Conservation (phyloP, 2,113 vertebrate genomes). For the Anseranas semipalmata region DNA sequence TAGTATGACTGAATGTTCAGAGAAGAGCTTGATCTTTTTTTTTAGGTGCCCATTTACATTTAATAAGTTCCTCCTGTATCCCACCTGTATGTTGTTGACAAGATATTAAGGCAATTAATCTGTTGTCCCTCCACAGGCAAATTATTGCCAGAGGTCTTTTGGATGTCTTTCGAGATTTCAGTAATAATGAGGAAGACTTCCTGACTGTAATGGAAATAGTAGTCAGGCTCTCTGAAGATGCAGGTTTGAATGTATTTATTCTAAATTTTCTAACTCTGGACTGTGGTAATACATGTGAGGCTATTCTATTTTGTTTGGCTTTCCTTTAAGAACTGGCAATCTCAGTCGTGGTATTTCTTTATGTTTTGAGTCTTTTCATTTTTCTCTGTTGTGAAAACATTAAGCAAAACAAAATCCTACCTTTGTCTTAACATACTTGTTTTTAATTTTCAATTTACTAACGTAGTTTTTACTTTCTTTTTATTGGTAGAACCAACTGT, state of each 20-base stretch:
- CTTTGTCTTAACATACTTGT: background rate
- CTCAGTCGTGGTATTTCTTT: background rate
- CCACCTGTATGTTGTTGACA: background rate
- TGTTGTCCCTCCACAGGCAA: slow-evolving; percentile 74
- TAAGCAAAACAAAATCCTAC: background rate
- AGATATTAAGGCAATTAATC: background rate
- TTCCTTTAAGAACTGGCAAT: background rate
- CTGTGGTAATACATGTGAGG: background rate
- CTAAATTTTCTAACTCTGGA: background rate
- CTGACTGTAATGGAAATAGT: slow-evolving; percentile 88
- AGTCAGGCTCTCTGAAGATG: slow-evolving; percentile 89
- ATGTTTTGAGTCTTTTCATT: background rate
- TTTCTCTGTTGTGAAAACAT: background rate
- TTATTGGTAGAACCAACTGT: slow-evolving; percentile 86
- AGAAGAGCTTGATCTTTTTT: background rate
- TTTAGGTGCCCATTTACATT: background rate
- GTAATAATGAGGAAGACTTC: slow-evolving; percentile 88
- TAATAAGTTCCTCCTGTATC: background rate
- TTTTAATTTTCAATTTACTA: background rate
- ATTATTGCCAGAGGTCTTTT: slow-evolving; percentile 89
- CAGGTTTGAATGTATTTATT: slow-evolving; percentile 77
- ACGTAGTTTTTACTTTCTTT: background rate
- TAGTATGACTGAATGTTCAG: background rate
- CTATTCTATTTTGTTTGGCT: background rate
- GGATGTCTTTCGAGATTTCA: slow-evolving; percentile 88